phyloP scores from a whole-genome alignment of 2,797 vertebrate species.

The Sebastolobus alascanus region DNA sequence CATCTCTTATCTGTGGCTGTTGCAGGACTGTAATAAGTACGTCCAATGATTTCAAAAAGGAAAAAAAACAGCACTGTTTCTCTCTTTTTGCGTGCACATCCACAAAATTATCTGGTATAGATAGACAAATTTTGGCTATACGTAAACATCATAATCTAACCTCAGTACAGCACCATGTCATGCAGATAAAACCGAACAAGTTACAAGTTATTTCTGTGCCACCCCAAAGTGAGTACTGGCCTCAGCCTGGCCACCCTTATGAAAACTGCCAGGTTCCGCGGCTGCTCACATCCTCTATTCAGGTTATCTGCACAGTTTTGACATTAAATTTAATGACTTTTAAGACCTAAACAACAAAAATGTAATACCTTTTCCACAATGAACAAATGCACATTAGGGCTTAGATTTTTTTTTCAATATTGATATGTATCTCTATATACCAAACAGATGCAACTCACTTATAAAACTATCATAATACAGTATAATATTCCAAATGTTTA shows the following conservation, averaged over 20 bases:
- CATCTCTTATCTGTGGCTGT: too few species aligned
- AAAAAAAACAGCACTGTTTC: background rate
- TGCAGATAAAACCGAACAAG: too few species aligned
- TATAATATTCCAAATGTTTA: background rate
- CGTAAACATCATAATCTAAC: background rate
- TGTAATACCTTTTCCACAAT: background rate
- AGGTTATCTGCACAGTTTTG: too few species aligned
- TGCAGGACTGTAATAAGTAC: too few species aligned
- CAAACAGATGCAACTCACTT: background rate
- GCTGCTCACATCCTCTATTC: too few species aligned
- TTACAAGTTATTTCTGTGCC: background rate
- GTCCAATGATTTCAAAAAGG: too few species aligned
- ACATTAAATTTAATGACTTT: too few species aligned
- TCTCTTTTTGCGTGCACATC: background rate
- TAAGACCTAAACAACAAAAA: too few species aligned
- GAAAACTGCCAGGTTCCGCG: background rate
- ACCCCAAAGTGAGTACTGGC: too few species aligned
- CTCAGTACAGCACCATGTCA: background rate
- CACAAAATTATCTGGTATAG: background rate
- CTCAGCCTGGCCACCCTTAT: background rate
- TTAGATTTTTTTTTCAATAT: background rate
- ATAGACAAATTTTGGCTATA: too few species aligned
- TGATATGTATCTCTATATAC: background rate
- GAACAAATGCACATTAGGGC: background rate
- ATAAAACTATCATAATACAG: background rate